Base-by-base conservation (phyloP, 92 coral and sea anemone species). In the Bergia puertoricense region DNA sequence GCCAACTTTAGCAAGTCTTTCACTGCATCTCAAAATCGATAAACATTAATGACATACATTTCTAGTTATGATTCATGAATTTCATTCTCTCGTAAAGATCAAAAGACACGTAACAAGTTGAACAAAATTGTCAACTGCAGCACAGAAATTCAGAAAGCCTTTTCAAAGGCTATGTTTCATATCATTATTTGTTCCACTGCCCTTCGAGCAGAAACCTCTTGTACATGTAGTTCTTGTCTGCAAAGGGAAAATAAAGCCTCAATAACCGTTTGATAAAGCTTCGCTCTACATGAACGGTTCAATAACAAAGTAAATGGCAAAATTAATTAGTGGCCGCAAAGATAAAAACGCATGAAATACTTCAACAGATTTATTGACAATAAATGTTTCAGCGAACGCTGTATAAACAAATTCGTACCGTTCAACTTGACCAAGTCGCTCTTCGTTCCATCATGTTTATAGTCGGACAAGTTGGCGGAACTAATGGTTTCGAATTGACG, bases 341-440 rank as follows among this genome's bases (percentile, higher is more conserved):
- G 79, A 74, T 74, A 74, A 74, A 45, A 45, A 45, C 48, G 48
- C 48, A 45, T 45, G 48, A 50, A 50, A 50, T 50, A 50, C 56
- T 50, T 50, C 56, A 50, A 50, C 56, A 50, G 56, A 50, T 50
- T 50, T 50, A 50, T 50, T 50, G 56, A 50, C 14, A 50, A 50
- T 50, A 4, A 6, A 50, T 50, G 56, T 50, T 50, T 50, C 56
- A 50, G 56, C 56, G 56, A 50, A 50, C 56, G 56, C 56, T 74
- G 79, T 74, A 14, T 74, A 74, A 74, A 74, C 79, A 74, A 74
- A 74, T 15, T 74, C 48, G 44, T 74, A 74, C 48, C 79, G 20
- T 30, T 74, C 79, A 74, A 74, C 79, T 74, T 74, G 79, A 74
- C 79, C 79, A 74, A 74, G 44, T 74, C 79, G 79, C 79, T 74